These are phyloP conservation scores for Rhagoletis zephyria DNA, from an alignment of 1,140 invertebrate species.

Conservation along the genomic window DNA sequence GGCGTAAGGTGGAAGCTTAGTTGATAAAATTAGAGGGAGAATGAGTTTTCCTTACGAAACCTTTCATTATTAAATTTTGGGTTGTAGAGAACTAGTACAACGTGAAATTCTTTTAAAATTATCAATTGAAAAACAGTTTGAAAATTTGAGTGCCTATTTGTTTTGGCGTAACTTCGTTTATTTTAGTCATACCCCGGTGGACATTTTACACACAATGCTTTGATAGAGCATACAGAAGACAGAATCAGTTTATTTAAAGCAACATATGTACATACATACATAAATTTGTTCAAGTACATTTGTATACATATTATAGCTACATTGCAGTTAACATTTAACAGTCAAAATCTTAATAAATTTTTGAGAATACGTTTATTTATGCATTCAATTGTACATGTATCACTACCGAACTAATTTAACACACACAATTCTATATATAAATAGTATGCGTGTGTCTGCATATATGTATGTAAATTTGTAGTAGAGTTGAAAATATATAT, in stretches of 20 bases:
- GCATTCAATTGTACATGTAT: not conserved
- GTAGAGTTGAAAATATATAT: not conserved
- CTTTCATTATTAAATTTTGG: too few species aligned
- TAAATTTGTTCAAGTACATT: not conserved
- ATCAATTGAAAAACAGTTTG: not conserved
- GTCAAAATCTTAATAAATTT: slow-evolving; percentile 58
- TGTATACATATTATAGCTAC: slow-evolving; percentile 53
- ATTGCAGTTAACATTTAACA: slow-evolving; percentile 72
- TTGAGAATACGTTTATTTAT: not conserved
- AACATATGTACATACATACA: not conserved
- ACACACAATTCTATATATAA: not conserved
- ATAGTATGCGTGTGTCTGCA: not conserved
- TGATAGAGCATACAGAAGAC: not conserved
- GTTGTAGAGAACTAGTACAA: too few species aligned
- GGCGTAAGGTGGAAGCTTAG: too few species aligned
- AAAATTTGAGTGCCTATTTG: not conserved
- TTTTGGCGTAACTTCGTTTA: not conserved
- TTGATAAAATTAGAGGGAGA: too few species aligned
- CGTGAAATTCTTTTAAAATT: too few species aligned
- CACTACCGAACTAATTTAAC: not conserved
- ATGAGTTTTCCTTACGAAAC: too few species aligned
- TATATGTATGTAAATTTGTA: not conserved
- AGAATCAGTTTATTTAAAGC: not conserved
- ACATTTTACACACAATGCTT: not conserved
- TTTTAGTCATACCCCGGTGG: too few species aligned